Evolutionary conservation across 2,888 invertebrate genomes (phyloP), one percentile per base, ranked within the genome.

Genomic region (Schrankia costaestrigalis): DNA sequence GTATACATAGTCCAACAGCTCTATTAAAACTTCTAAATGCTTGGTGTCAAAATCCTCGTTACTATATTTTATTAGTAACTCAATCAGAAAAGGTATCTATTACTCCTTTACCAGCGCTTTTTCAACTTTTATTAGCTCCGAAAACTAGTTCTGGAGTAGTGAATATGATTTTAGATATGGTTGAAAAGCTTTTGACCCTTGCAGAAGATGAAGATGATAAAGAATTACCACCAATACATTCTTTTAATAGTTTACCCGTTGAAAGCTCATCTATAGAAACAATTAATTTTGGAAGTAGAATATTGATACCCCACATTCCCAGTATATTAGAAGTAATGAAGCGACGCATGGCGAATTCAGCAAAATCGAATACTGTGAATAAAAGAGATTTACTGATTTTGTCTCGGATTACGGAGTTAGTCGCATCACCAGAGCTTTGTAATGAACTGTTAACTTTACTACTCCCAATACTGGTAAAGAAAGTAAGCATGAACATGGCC

Each of bases 21-120:
- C 79, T 97, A 31, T 76, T 97, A 10, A 95, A 93, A 70, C 77
- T 98, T n/a, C 88, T 97, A 11, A 84, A 91, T 14, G 85, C 90
- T 1, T 98, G 97, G 96, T 93, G 94, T 46, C 90, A 91, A 33
- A 93, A 95, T 75, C 93, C 95, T 0, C 90, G 93, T 74, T 95
- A 94, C 64, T 95, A 93, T 65, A 67, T 89, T 12, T 81, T 96
- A 24, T 81, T 97, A 13, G 90, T 91, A 1, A 93, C 93, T 56
- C 75, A 86, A 55, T 74, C 83, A 5, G 70, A 81, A 14, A 77
- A 81, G 13, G 74, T 90, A 49, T 37, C 63, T 1, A 62, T 90
- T 2, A 91, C 90, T 45, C 89, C 93, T 9, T 77, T 97, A 21
- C 89, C 91, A 6, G 91, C 90, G 23, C 73, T 96, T 14, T 91